Conservation (phyloP, 1,140 invertebrate genomes). For the Drosophila miranda region DNA sequence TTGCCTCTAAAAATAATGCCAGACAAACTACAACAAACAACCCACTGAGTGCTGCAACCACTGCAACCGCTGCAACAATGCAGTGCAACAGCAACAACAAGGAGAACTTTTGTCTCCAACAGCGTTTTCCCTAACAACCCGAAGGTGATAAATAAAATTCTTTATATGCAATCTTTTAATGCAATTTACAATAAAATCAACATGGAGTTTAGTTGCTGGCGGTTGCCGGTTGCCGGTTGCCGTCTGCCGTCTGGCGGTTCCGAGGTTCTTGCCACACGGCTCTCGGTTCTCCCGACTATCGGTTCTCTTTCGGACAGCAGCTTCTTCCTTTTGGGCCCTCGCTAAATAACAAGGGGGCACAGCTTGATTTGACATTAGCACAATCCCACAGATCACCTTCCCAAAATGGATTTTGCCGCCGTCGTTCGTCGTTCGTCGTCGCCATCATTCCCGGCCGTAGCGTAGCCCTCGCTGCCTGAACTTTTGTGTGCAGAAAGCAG, state of each 20-base stretch:
- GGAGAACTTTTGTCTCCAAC: slow-evolving; percentile 77
- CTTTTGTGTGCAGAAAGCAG: slow-evolving; percentile 28
- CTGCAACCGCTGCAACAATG: slow-evolving; percentile 41
- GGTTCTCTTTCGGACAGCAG: slow-evolving; percentile 18
- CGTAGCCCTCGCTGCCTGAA: slow-evolving; percentile 38
- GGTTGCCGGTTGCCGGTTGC: slow-evolving; percentile 4
- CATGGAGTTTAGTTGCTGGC: slow-evolving; percentile 75
- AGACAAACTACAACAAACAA: slow-evolving; percentile 70
- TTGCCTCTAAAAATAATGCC: slow-evolving; percentile 42
- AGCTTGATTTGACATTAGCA: slow-evolving; percentile 82
- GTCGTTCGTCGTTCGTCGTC: slow-evolving; percentile 43
- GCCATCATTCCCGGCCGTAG: slow-evolving; percentile 9
- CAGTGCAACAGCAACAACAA: slow-evolving; percentile 19
- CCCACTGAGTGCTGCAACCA: slow-evolving; percentile 8
- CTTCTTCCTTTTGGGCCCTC: slow-evolving; percentile 57
- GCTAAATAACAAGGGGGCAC: slow-evolving; percentile 81
- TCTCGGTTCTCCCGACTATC: no score
- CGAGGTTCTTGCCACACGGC: no score
- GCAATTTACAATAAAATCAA: slow-evolving; percentile 82
- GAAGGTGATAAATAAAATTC: slow-evolving; percentile 82
- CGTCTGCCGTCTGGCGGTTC: background rate
- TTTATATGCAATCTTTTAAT: slow-evolving; percentile 81
- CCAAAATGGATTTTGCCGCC: slow-evolving; percentile 79
- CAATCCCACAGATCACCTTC: slow-evolving; percentile 81
- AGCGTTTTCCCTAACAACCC: slow-evolving; percentile 81